Base-by-base conservation (phyloP, 1,140 invertebrate genomes). In the Sitodiplosis mosellana region DNA sequence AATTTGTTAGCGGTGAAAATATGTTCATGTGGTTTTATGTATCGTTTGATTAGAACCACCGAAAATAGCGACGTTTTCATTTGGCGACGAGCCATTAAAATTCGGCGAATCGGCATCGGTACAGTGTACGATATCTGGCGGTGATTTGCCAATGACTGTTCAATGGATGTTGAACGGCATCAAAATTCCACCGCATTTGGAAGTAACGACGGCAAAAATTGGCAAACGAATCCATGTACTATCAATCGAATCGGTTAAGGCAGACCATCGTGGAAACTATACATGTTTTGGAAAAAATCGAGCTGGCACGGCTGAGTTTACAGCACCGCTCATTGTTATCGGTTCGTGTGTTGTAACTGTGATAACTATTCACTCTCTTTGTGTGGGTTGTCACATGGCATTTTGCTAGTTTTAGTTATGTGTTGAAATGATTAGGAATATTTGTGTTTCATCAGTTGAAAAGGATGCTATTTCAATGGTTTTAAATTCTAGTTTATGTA, bases 71-170 rank as follows among this genome's bases (percentile, higher is more conserved):
- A 73, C 73, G 42, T 79, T 79, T 59, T 67, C 65, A 54, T 78
- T 79, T 56, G 76, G 77, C 48, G 71, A 77, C 21, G 74, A 78
- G 54, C 70, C 77, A 7, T 71, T 73, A 33, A 80, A 81, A 60
- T 76, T 76, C 27, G 81, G 78, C 34, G 78, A 82, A 48, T 72
- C 72, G 56, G 75, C 73, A 20, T 76, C 80, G 49, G 71, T 78
- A 38, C 75, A 75, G 55, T 85, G 82, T 63, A 70, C 75, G 37
- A 77, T 82, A 22, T 73, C 75, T 20, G 80, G 81, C 61, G 84
- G 83, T 33, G 82, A 84, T 60, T 61, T 78, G 50, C 81, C 81
- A 17, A 63, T 83, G 48, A 75, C 73, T 42, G 80, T 85, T 52
- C 69, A 66, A 18, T 87, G 82, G 83, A 76, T 72, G 40, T 76